phyloP scores from a whole-genome alignment of 2,888 invertebrate species.

The Keiferia lycopersicella region DNA sequence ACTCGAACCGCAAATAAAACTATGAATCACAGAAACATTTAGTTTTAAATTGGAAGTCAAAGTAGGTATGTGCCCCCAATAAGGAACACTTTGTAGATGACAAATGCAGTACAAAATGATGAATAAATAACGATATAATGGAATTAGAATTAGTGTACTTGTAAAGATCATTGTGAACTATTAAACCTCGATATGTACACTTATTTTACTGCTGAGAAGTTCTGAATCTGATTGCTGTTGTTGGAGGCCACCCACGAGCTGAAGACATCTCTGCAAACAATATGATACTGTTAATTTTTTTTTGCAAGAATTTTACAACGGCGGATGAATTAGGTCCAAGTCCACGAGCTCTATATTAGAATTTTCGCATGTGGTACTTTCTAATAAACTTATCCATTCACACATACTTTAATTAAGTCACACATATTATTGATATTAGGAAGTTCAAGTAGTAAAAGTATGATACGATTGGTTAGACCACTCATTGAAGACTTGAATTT shows the following conservation, averaged over 20 bases:
- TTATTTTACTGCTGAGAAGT: conserved; percentile 90
- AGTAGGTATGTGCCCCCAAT: not conserved
- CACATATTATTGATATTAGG: too few species aligned
- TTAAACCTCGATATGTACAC: conserved; percentile 39
- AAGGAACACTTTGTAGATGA: not conserved
- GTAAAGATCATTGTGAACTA: conserved; percentile 15
- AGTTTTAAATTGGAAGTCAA: not conserved
- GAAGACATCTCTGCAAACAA: conserved; percentile 89
- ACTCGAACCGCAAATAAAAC: conserved; percentile 18
- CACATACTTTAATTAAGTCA: too few species aligned
- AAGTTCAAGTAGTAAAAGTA: too few species aligned
- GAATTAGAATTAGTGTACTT: conserved; percentile 21
- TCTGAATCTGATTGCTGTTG: conserved; percentile 90
- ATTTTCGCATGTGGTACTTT: too few species aligned
- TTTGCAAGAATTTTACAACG: not conserved
- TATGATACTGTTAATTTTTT: not conserved
- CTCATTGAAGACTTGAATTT: too few species aligned
- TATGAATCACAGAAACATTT: conserved; percentile 16
- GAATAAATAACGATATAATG: conserved; percentile 21
- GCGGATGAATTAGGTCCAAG: not conserved
- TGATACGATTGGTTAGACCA: too few species aligned
- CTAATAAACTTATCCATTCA: too few species aligned
- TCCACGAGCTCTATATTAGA: too few species aligned
- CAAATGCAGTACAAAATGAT: conserved; percentile 7
- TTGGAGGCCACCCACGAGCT: conserved; percentile 94